Evolutionary conservation across 2,888 invertebrate species (phyloP).

Genomic region (Scaptomyza reducta): DNA sequence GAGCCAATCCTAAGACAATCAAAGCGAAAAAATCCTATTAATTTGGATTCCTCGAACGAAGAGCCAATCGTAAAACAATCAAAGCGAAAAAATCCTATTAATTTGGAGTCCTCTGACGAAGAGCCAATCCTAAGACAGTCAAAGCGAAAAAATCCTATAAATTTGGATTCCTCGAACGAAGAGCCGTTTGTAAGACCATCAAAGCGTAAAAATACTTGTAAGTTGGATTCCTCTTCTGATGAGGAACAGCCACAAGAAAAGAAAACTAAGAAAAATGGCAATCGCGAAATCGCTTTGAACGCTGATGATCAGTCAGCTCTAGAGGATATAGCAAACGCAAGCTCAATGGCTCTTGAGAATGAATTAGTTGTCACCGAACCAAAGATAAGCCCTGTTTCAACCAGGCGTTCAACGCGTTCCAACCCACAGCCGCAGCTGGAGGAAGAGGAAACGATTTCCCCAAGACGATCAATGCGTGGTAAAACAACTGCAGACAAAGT

Average conservation of each 20-base stretch:
- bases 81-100: neutral
- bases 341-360: constrained; percentile 1
- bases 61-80: neutral
- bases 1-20: neutral
- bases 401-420: constrained; percentile 43
- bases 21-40: neutral
- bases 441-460: neutral
- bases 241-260: constrained; percentile 4
- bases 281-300: neutral
- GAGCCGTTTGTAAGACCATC: neutral
- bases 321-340: neutral
- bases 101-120: neutral
- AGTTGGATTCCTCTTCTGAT: neutral
- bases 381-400: neutral
- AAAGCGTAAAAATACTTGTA: neutral
- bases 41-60: neutral
- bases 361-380: constrained; percentile 1
- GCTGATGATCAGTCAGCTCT: neutral
- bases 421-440: constrained; percentile 7
- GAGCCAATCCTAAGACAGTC: neutral
- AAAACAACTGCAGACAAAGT: constrained; percentile 7
- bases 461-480: constrained; percentile 15
- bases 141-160: neutral
- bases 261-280: neutral
- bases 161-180: neutral